Evolutionary conservation across 2,113 vertebrate genomes (phyloP).

Genomic region (Mystacornis crossleyi): DNA sequence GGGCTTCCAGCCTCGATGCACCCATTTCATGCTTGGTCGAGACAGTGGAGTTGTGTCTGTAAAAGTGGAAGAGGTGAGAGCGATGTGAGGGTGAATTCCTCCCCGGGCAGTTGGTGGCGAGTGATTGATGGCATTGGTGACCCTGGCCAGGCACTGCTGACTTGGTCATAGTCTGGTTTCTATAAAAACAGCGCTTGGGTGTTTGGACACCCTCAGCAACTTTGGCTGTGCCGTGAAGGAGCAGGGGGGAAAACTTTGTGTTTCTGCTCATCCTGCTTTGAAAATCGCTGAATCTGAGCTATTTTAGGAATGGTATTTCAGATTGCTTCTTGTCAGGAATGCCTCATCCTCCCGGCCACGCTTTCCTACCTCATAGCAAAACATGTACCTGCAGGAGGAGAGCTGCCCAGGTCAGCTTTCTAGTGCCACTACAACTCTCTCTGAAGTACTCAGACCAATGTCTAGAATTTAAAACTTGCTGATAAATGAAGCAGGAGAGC

Average conservation of each 20-base stretch:
- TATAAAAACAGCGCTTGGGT: not conserved
- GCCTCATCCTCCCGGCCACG: accelerated
- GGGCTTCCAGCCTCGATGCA: not conserved
- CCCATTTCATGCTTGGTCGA: not conserved
- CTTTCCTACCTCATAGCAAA: not conserved
- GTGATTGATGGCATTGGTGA: not conserved
- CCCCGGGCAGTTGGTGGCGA: accelerated
- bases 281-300: not conserved
- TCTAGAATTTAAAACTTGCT: not conserved
- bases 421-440: not conserved
- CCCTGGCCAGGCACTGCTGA: not conserved
- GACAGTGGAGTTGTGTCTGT: not conserved
- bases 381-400: not conserved
- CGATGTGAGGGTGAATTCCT: not conserved
- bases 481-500: not conserved
- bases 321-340: not conserved
- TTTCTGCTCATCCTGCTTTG: not conserved
- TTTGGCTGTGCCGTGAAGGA: not conserved
- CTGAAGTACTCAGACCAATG: not conserved
- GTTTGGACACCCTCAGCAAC: not conserved
- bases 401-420: not conserved
- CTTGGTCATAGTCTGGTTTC: not conserved
- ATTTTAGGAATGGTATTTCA: not conserved
- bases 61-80: not conserved
- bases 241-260: not conserved